Evolutionary conservation across 1,140 invertebrate species (phyloP).

Genomic region (Drosophila eugracilis): DNA sequence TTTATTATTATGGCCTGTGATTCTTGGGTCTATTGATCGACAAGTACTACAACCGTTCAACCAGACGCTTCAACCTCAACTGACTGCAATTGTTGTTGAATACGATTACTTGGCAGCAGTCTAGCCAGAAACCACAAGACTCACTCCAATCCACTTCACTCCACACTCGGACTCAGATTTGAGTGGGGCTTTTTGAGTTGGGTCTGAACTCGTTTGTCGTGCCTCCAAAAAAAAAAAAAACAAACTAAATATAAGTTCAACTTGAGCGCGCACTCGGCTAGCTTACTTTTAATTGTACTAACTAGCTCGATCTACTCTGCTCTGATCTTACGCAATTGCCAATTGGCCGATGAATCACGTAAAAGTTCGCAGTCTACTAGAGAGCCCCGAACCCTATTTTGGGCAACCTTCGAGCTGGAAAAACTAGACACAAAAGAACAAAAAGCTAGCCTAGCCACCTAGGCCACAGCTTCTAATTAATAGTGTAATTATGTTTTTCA

Average conservation of each 20-base stretch:
- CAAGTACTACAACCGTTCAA: conserved; percentile 69
- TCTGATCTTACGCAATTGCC: conserved; percentile 76
- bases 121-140: conserved; percentile 26
- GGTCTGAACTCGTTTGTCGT: conserved; percentile 73
- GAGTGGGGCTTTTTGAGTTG: conserved; percentile 44
- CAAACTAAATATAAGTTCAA: conserved; percentile 11
- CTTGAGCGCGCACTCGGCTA: conserved; percentile 33
- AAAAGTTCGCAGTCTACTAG: conserved; percentile 20
- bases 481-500: conserved; percentile 72
- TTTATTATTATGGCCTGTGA: conserved; percentile 53
- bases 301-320: conserved; percentile 45
- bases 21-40: conserved; percentile 9
- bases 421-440: conserved; percentile 27
- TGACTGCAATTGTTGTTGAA: conserved; percentile 74
- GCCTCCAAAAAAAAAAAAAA: conserved; percentile 60
- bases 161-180: conserved; percentile 38
- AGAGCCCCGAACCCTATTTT: conserved; percentile 55
- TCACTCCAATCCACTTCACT: conserved; percentile 18
- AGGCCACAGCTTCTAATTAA: conserved; percentile 55
- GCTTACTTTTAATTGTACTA: conserved; percentile 58
- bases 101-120: conserved; percentile 45
- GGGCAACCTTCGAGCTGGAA: conserved; percentile 59
- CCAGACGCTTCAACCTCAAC: conserved; percentile 67
- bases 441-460: conserved; percentile 18
- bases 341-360: conserved; percentile 72